Evolutionary conservation across 2,113 vertebrate genomes (phyloP), one percentile per base, ranked within the genome.

Genomic region (Pampusana beccarii): DNA sequence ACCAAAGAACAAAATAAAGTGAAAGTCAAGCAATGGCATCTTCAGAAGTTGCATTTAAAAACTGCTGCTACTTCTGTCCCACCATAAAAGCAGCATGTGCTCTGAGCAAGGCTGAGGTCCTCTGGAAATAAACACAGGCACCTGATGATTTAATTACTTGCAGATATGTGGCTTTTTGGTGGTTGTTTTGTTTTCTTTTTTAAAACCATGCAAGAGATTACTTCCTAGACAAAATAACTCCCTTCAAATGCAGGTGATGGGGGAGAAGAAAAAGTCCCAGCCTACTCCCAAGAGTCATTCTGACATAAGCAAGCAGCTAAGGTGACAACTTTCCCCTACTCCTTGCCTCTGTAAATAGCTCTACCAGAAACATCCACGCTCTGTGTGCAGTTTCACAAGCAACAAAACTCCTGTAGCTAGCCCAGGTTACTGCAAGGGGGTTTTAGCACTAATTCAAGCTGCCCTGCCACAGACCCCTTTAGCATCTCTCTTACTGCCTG

Each of bases 181-280:
- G 25, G 60, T 0, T 0, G 3, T 18, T 38, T 12, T 31, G 17
- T 24, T 33, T 31, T 33, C 9, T 51, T 34, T 66, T 62, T 24
- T 28, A 10, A 61, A 75, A 57, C 1, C 12, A 31, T 57, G 0
- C 11, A 38, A 51, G 21, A 80, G 8, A 72, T 64, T 67, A 66
- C 17, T 61, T 80, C 12, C 31, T 33, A 75, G 13, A 36, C 17
- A 54, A 73, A 86, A 50, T 70, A 44, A 60, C 34, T 67, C 6
- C 33, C 25, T 72, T 78, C 60, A 86, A 82, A 70, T 19, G 40
- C 46, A 83, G 16, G 18, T 31, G 15, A 56, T 19, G 5, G 9
- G 21, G n/a, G 26, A 38, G 31, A 83, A n/a, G 28, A 42, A 90
- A 38, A 82, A 70, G 65, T 13, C 40, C 25, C 34, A 67, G 48